Conservation (phyloP, 2,888 invertebrate genomes). For the Ctena decussata region DNA sequence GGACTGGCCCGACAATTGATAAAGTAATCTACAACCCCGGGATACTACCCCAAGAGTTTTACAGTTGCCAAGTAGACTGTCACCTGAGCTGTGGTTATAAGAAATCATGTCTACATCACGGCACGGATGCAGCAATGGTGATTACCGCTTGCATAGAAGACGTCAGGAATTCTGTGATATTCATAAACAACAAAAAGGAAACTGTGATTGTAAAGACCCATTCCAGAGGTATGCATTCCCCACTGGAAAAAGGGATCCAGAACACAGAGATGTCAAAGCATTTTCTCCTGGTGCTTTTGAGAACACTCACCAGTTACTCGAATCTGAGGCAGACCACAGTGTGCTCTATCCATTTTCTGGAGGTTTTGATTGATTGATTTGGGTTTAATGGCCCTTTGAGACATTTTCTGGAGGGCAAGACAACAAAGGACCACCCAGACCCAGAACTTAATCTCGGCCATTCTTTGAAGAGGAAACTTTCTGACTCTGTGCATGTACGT, state of each 20-base stretch:
- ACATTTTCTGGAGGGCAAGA: not conserved
- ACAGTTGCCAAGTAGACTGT: too few species aligned
- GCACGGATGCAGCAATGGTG: constrained; percentile 14
- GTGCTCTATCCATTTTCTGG: too few species aligned
- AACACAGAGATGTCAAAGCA: not conserved
- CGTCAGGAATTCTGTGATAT: not conserved
- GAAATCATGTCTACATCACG: constrained; percentile 9
- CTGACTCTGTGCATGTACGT: not conserved
- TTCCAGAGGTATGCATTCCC: not conserved
- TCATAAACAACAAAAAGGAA: not conserved
- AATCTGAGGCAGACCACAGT: not conserved
- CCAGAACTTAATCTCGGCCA: constrained; percentile 9
- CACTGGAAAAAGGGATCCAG: not conserved
- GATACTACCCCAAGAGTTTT: too few species aligned
- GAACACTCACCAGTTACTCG: not conserved
- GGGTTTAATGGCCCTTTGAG: too few species aligned
- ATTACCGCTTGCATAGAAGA: not conserved
- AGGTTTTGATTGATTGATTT: too few species aligned
- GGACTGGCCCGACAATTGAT: too few species aligned
- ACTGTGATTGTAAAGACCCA: not conserved
- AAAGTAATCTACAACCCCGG: too few species aligned
- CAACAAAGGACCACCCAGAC: not conserved
- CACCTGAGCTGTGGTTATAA: too few species aligned
- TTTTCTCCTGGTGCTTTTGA: not conserved
- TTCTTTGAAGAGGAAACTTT: not conserved